These are phyloP conservation scores for Aurelia coerulea DNA, from an alignment of 30 jellyfish, hydroid and myxozoan species.

Conservation along the genomic window DNA sequence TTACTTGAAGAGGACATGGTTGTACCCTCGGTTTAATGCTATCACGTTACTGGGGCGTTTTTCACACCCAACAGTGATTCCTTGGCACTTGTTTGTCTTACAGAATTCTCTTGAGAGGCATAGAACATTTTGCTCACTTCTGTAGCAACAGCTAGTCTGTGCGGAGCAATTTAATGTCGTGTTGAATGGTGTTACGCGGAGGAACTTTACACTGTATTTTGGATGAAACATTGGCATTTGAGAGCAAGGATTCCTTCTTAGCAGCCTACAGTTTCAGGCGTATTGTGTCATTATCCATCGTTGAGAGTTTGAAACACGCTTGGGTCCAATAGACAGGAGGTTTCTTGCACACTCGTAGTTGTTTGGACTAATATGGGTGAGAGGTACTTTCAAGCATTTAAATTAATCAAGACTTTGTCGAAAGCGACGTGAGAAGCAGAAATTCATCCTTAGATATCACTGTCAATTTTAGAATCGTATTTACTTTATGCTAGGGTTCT, in stretches of 20 bases:
- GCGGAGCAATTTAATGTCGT: slow-evolving; percentile 33
- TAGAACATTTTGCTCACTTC: slow-evolving; percentile 40
- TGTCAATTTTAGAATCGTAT: no score
- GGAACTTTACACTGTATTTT: slow-evolving; percentile 27
- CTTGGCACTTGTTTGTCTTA: slow-evolving; percentile 59
- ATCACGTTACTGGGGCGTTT: slow-evolving; percentile 63
- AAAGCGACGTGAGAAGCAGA: no score
- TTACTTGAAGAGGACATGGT: slow-evolving; percentile 68
- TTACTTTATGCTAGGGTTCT: no score
- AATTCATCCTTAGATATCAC: no score
- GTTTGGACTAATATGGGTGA: no score
- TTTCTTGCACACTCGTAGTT: neutral
- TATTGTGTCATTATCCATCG: slow-evolving; percentile 1
- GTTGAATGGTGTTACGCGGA: slow-evolving; percentile 34
- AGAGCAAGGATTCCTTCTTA: slow-evolving; percentile 33
- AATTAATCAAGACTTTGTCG: no score
- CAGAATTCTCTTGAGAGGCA: slow-evolving; percentile 49
- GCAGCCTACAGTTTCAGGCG: neutral
- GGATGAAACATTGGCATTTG: slow-evolving; percentile 17
- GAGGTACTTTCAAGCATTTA: no score
- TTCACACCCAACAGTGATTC: slow-evolving; percentile 62
- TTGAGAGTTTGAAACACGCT: neutral
- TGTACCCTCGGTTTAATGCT: slow-evolving; percentile 66
- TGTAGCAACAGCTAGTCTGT: slow-evolving; percentile 45
- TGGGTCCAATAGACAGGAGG: neutral